Base-by-base conservation (phyloP, 1,140 invertebrate species). In the Apis florea region DNA sequence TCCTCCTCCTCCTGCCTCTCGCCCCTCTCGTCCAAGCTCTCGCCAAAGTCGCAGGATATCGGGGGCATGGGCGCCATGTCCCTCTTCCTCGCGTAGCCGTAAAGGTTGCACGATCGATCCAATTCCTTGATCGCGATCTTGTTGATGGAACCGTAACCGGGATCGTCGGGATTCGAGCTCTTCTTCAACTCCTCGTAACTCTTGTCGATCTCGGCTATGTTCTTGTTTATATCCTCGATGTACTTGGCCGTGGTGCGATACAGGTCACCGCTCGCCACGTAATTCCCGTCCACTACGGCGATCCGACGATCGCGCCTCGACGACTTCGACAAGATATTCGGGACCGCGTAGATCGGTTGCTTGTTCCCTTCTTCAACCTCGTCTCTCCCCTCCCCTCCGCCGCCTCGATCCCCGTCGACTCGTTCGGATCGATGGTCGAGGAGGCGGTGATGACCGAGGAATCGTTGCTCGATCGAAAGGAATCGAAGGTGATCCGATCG, bases 181-280 rank as follows among this genome's bases (percentile, higher is more conserved):
- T 87, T 87, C 40, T 88, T 82, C 26, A 91, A 72, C 53, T 91
- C 89, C 59, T 92, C 92, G 83, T 91, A 92, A 51, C 89, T 93
- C 49, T 92, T 91, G 49, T 93, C 92, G 61, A 93, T 92, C 66
- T 92, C 92, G 0, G 92, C 92, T 10, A 93, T 89, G 77, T 93
- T 93, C 3, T 85, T 83, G 69, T 93, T 93, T n/a, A 93, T 92
- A 59, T 93, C 92, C 61, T 93, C 92, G 76, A 93, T 93, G 78
- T 93, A 93, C 64, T 86, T 88, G 0, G 88, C 89, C 6, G 91
- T 92, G 53, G 90, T 92, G 10, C 91, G 85, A 31, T 92, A 92
- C 3, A 92, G 85, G 87, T 92, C 91, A n/a, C 91, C 91, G 58
- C 91, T 92, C 0, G 91, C 90, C 0, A 92, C 90, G 69, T 93